phyloP scores from a whole-genome alignment of 2,113 vertebrate genomes.

The Amphiprion ocellaris region DNA sequence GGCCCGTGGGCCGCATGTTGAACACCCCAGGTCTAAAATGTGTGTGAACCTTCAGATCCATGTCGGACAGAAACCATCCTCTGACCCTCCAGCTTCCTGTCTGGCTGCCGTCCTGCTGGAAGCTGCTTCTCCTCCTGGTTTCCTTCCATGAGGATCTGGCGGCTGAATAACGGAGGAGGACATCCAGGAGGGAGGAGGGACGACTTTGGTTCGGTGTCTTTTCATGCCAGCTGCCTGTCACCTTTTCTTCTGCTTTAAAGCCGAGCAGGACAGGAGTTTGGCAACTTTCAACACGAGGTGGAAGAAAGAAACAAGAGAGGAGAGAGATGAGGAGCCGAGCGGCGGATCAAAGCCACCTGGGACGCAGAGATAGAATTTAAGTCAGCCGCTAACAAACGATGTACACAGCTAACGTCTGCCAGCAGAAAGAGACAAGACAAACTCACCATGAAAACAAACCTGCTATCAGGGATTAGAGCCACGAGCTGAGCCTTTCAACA shows the following conservation, averaged over 20 bases:
- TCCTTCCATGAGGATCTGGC: conserved; percentile 15
- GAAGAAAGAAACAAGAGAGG: conserved; percentile 41
- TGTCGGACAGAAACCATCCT: background rate
- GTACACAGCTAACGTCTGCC: conserved; percentile 70
- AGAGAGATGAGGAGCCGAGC: conserved; percentile 53
- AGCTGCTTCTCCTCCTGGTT: conserved; percentile 4
- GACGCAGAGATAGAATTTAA: conserved; percentile 80
- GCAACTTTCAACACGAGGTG: conserved; percentile 63
- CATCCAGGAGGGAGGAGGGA: conserved; percentile 25
- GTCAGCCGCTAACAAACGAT: conserved; percentile 80
- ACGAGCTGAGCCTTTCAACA: conserved; percentile 61
- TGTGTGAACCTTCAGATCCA: background rate
- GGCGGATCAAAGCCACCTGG: conserved; percentile 80
- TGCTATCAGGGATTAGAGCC: conserved; percentile 76
- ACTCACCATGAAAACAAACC: conserved; percentile 68
- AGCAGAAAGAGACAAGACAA: conserved; percentile 65
- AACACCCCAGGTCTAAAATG: background rate
- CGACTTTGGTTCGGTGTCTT: conserved; percentile 55
- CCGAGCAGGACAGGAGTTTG: conserved; percentile 67
- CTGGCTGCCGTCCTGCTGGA: background rate
- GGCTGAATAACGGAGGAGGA: conserved; percentile 2
- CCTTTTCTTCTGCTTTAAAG: conserved; percentile 53
- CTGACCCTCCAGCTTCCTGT: conserved; percentile 33
- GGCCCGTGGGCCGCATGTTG: no score
- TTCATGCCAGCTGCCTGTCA: conserved; percentile 62